phyloP scores from a whole-genome alignment of 2,888 invertebrate species.

The Himalopsyche anomala region DNA sequence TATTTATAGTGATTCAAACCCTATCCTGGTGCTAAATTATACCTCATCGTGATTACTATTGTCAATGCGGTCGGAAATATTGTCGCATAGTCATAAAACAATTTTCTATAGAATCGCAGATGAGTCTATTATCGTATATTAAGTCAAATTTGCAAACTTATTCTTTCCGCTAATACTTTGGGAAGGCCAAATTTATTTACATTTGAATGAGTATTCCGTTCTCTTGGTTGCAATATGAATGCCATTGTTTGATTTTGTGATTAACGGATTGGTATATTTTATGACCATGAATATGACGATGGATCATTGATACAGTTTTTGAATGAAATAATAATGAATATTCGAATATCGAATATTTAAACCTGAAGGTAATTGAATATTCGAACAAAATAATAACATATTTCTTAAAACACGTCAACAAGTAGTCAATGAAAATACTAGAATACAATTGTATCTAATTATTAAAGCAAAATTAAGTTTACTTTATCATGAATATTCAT shows the following conservation, averaged over 20 bases:
- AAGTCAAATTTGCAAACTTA: neutral
- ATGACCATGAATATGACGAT: neutral
- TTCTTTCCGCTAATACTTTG: neutral
- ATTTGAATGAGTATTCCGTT: neutral
- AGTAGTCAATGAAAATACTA: too few species aligned
- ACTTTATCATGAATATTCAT: too few species aligned
- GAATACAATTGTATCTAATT: too few species aligned
- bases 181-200: neutral
- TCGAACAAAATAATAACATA: too few species aligned
- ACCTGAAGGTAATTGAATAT: too few species aligned
- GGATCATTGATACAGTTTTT: conserved; percentile 3
- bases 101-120: neutral
- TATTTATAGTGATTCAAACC: too few species aligned
- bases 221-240: neutral
- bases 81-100: neutral
- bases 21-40: too few species aligned
- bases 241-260: neutral
- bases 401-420: too few species aligned
- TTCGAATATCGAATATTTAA: too few species aligned
- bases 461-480: too few species aligned
- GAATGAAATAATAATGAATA: neutral
- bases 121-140: neutral
- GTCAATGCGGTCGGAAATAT: neutral
- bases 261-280: neutral
- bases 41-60: too few species aligned